Conservation (phyloP, 2,797 vertebrate species). For the Lacerta agilis region DNA sequence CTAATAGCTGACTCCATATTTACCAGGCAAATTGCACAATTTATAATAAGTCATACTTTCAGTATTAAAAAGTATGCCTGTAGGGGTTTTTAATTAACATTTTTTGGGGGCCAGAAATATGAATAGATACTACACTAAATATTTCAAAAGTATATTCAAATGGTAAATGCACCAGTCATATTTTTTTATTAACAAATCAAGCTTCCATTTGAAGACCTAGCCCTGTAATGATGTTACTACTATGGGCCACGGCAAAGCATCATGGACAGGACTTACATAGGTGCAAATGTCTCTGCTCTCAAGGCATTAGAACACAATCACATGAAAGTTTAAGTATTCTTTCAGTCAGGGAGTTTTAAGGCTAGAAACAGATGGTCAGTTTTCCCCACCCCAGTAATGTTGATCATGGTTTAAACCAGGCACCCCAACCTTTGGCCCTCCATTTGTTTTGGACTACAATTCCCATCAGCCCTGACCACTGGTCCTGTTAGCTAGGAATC, state of each 20-base stretch:
- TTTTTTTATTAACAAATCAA: not conserved
- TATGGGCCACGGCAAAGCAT: not conserved
- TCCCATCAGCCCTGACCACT: too few relatives aligned
- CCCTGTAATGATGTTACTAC: not conserved
- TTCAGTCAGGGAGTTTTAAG: not conserved
- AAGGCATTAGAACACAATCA: not conserved
- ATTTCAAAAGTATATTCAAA: not conserved
- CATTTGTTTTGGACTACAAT: too few relatives aligned
- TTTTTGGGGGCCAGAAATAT: slow-evolving; percentile 1
- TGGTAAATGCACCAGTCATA: not conserved
- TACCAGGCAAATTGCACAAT: slow-evolving; percentile 10
- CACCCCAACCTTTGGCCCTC: too few relatives aligned
- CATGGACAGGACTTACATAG: not conserved
- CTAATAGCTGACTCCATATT: slow-evolving; percentile 71
- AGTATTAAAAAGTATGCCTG: not conserved
- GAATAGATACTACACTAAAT: not conserved
- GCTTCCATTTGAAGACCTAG: not conserved
- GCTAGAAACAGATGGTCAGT: not conserved
- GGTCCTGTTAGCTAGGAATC: too few relatives aligned
- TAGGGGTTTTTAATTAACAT: not conserved
- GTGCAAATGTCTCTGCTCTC: rapidly evolving
- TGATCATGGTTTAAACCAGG: not conserved
- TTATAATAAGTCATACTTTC: slow-evolving; percentile 1
- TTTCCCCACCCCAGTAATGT: not conserved
- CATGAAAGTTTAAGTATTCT: not conserved